A percentile compares a stretch with the other conserved stretches of the same genome.
Conservation (phyloP, 2,888 invertebrate species). For the Drosophila anceps region DNA sequence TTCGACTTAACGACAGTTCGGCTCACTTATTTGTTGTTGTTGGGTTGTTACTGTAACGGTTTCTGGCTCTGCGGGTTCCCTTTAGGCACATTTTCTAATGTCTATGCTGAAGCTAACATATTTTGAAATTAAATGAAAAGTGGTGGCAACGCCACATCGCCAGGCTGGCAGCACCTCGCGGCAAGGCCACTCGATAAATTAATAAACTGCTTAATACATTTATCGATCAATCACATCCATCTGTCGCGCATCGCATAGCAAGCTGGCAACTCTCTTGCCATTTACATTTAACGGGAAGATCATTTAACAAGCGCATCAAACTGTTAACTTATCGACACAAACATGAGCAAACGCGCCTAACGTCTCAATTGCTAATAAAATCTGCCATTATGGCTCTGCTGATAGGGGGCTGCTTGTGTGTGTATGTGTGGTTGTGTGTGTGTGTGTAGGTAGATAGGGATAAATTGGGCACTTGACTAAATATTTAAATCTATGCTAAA, state of each 20-base stretch:
- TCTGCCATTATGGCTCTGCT: neutral
- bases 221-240: slow-evolving; percentile 20
- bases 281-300: slow-evolving; percentile 19
- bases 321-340: slow-evolving; percentile 24
- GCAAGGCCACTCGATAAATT: slow-evolving; percentile 4
- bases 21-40: slow-evolving; percentile 18
- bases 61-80: slow-evolving; percentile 9
- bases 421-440: neutral
- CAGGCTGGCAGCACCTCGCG: slow-evolving; percentile 18
- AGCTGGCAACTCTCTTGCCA: slow-evolving; percentile 16
- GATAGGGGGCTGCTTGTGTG: neutral
- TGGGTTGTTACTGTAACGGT: slow-evolving; percentile 24
- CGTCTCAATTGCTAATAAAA: neutral
- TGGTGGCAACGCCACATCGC: slow-evolving; percentile 8
- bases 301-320: slow-evolving; percentile 6
- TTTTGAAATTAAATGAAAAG: slow-evolving; percentile 3
- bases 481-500: slow-evolving; percentile 65
- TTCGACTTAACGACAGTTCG: slow-evolving; percentile 19
- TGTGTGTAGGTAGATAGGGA: slow-evolving; percentile 10
- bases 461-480: slow-evolving; percentile 59
- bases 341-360: slow-evolving; percentile 28
- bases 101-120: slow-evolving; percentile 33
- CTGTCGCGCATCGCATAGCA: neutral
- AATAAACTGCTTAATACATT: neutral
- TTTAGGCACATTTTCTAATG: slow-evolving; percentile 34